phyloP scores from a whole-genome alignment of 2,888 invertebrate genomes.

The Limnephilus lunatus region DNA sequence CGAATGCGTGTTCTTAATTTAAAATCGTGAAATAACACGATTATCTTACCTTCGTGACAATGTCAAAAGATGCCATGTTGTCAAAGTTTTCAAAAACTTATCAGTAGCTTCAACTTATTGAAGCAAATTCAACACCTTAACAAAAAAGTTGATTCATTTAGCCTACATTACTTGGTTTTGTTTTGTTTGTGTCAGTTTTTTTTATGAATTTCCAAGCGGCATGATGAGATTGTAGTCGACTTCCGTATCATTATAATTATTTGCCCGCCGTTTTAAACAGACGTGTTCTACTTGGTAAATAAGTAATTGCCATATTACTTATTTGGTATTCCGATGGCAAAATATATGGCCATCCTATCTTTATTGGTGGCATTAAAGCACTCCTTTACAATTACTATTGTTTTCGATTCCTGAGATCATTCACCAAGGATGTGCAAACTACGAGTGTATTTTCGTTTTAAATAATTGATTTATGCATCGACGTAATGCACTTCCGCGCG shows the following conservation, averaged over 20 bases:
- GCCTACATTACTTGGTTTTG: not conserved
- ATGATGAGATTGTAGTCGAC: not conserved
- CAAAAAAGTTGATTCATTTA: not conserved
- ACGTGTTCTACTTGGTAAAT: slow-evolving; percentile 17
- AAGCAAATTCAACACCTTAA: not conserved
- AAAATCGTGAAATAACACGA: not conserved
- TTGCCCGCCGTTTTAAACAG: not conserved
- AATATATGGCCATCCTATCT: slow-evolving; percentile 23
- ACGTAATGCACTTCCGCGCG: not conserved
- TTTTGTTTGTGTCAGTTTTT: not conserved
- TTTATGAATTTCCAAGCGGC: not conserved
- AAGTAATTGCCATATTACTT: slow-evolving; percentile 27
- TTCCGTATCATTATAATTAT: slow-evolving; percentile 6
- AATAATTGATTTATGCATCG: not conserved
- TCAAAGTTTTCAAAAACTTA: not conserved
- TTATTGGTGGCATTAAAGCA: slow-evolving; percentile 23
- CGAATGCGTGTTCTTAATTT: slow-evolving; percentile 8
- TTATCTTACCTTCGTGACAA: not conserved
- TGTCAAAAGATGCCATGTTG: slow-evolving; percentile 2
- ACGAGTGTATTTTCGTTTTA: not conserved
- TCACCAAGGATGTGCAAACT: slow-evolving; percentile 27
- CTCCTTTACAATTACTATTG: slow-evolving; percentile 10
- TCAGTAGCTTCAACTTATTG: not conserved
- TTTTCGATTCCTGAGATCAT: slow-evolving; percentile 17
- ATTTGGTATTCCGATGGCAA: slow-evolving; percentile 25